Conservation (phyloP, 30 jellyfish, hydroid and myxozoan species). For the Chironex yamaguchii region DNA sequence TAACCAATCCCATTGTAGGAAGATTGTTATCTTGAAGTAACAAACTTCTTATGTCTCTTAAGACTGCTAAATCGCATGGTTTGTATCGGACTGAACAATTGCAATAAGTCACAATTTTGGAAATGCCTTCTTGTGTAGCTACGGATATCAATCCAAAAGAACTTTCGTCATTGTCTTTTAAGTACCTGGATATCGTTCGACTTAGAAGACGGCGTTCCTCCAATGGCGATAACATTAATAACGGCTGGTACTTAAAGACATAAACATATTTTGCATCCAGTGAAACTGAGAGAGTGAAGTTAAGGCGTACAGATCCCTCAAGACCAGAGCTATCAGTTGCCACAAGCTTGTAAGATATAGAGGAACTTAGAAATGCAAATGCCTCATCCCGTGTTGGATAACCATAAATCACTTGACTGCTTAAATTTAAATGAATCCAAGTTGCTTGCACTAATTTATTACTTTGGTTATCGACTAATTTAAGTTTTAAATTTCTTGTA, state of each 20-base stretch:
- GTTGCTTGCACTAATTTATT: background rate
- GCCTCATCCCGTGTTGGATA: slow-evolving; percentile 5
- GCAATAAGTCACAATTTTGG: slow-evolving; percentile 18
- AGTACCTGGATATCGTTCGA: slow-evolving; percentile 17
- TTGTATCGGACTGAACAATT: slow-evolving; percentile 65
- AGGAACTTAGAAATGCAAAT: background rate
- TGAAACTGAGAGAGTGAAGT: slow-evolving; percentile 1
- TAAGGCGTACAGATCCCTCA: slow-evolving; percentile 36
- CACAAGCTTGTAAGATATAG: slow-evolving; percentile 45
- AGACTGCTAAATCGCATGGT: slow-evolving; percentile 57
- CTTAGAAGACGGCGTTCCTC: slow-evolving; percentile 14
- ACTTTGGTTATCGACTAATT: background rate
- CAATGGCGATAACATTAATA: slow-evolving; percentile 5
- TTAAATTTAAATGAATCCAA: slow-evolving; percentile 53
- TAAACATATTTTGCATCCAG: slow-evolving; percentile 31
- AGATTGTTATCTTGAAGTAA: background rate
- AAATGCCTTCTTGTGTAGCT: background rate
- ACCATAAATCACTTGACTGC: slow-evolving; percentile 45
- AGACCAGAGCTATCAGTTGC: slow-evolving; percentile 77
- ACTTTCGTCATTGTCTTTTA: background rate
- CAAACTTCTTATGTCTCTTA: slow-evolving; percentile 18
- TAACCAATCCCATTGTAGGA: background rate
- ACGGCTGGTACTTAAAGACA: slow-evolving; percentile 7
- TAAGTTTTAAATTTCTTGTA: slow-evolving; percentile 58
- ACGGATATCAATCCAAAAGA: slow-evolving; percentile 16